Evolutionary conservation across 2,797 vertebrate genomes (phyloP).

Genomic region (Lutra lutra): DNA sequence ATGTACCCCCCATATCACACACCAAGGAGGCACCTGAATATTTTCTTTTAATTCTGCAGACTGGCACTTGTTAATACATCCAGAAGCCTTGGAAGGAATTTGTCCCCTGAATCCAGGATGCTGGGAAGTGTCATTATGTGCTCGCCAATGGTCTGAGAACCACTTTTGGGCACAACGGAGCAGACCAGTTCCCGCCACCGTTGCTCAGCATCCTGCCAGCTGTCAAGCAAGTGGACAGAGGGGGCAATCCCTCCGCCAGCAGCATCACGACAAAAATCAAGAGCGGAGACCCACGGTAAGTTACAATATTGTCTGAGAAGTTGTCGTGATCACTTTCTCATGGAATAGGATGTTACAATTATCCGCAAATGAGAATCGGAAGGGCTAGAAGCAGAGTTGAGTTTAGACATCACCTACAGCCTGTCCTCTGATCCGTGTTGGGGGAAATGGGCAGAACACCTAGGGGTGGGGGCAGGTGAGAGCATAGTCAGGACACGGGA

Average conservation of each 20-base stretch:
- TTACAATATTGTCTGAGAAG: not conserved
- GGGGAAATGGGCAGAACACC: not conserved
- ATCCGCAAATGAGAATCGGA: not conserved
- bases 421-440: fast-evolving
- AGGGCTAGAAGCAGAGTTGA: not conserved
- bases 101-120: not conserved
- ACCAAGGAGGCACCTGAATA: fast-evolving
- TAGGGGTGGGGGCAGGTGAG: not conserved
- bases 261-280: not conserved
- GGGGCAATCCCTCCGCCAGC: not conserved
- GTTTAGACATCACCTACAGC: not conserved
- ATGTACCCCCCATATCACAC: not conserved
- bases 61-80: not conserved
- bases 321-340: not conserved
- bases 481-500: not conserved
- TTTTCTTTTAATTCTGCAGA: not conserved
- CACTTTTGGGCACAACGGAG: fast-evolving
- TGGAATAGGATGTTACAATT: not conserved
- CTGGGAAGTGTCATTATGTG: not conserved
- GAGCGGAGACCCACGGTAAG: not conserved
- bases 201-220: not conserved
- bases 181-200: fast-evolving
- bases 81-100: not conserved
- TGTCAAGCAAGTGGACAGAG: not conserved
- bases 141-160: not conserved